Conservation (phyloP, 2,797 vertebrate genomes). For the Pseudochirops corinnae region DNA sequence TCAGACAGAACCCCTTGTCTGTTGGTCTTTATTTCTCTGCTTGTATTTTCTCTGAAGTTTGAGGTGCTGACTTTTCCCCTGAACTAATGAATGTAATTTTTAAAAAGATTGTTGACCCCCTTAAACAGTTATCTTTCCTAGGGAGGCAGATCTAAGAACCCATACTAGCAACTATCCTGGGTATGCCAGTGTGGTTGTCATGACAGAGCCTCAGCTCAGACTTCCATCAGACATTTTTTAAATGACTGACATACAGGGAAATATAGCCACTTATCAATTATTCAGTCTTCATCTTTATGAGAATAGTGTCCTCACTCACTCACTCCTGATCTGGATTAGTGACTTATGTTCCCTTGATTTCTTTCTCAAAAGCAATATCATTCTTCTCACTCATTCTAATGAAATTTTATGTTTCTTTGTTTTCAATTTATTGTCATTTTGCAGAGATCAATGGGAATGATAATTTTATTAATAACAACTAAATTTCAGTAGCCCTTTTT, state of each 20-base stretch:
- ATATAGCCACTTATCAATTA: background rate
- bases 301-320: background rate
- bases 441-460: background rate
- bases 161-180: too few relatives aligned
- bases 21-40: too few relatives aligned
- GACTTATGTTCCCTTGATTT: background rate
- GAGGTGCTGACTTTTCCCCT: too few relatives aligned
- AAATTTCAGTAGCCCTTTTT: background rate
- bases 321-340: background rate
- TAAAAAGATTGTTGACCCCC: too few relatives aligned
- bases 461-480: background rate
- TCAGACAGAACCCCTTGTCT: too few relatives aligned
- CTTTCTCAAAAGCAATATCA: background rate
- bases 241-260: background rate
- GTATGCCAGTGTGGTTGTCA: too few relatives aligned
- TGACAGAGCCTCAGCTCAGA: background rate
- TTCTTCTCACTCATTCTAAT: background rate
- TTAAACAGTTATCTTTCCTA: too few relatives aligned
- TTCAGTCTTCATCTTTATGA: background rate
- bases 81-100: too few relatives aligned
- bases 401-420: background rate
- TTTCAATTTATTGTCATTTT: background rate
- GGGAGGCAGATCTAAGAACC: too few relatives aligned
- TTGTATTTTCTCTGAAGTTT: too few relatives aligned
- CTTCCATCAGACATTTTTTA: background rate